phyloP scores from a whole-genome alignment of 2,797 vertebrate species.

The Ptychadena robeensis region DNA sequence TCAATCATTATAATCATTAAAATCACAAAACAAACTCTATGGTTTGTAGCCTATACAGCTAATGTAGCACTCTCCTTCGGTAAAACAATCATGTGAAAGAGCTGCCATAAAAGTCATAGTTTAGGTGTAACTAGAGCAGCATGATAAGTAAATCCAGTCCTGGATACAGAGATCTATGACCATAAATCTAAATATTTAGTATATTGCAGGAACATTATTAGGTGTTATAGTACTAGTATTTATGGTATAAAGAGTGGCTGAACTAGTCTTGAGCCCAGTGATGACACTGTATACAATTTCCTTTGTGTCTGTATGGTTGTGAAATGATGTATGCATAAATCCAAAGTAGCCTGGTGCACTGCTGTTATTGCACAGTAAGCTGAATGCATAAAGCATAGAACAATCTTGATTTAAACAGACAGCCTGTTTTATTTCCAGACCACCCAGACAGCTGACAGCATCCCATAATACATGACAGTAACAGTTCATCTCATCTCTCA shows the following conservation, averaged over 20 bases:
- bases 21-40: no score
- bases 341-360: neutral
- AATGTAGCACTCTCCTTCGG: no score
- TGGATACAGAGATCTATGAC: no score
- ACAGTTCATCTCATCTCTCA: constrained; percentile 22
- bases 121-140: no score
- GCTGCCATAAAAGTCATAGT: no score
- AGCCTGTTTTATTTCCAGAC: constrained; percentile 43
- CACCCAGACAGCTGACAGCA: constrained; percentile 39
- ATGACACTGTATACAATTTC: neutral
- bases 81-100: no score
- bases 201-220: no score
- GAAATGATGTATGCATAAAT: neutral
- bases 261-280: neutral
- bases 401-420: constrained; percentile 48
- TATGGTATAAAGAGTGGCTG: neutral
- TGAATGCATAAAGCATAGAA: constrained; percentile 14
- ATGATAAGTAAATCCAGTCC: no score
- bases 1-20: no score
- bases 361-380: constrained; percentile 23
- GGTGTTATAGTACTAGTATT: neutral
- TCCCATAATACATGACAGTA: constrained; percentile 14
- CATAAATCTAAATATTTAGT: no score
- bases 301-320: neutral
- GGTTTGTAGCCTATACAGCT: no score